phyloP scores from a whole-genome alignment of 2,888 invertebrate species.

The Ganaspis brasiliensis region DNA sequence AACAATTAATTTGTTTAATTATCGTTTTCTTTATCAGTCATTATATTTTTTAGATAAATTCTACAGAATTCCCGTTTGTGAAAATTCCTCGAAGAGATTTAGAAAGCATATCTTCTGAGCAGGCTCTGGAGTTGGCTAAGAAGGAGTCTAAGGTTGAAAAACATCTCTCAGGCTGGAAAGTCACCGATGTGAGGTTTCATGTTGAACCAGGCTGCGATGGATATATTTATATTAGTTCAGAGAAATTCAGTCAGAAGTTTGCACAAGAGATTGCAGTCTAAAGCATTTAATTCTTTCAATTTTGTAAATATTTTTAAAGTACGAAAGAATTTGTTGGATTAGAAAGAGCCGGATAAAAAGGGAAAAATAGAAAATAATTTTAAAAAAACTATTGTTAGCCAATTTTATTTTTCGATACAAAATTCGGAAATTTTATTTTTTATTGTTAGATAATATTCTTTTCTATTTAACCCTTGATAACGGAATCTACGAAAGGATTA shows the following conservation, averaged over 20 bases:
- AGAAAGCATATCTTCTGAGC: slow-evolving; percentile 44
- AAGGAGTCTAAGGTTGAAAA: slow-evolving; percentile 45
- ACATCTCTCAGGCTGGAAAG: slow-evolving; percentile 26
- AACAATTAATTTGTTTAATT: no score
- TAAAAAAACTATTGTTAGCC: not conserved
- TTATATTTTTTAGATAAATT: slow-evolving; percentile 47
- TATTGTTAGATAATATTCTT: no score
- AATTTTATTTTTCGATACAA: no score
- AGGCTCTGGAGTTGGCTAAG: slow-evolving; percentile 45
- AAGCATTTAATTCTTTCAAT: not conserved
- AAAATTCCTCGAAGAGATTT: slow-evolving; percentile 44
- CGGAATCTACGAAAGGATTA: no score
- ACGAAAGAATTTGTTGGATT: no score
- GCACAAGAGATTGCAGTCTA: slow-evolving; percentile 42
- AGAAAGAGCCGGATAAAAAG: no score
- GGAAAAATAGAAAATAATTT: no score
- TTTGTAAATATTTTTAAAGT: slow-evolving; percentile 17
- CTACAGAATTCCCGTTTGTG: slow-evolving; percentile 39
- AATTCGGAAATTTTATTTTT: no score
- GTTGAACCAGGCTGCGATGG: slow-evolving; percentile 39
- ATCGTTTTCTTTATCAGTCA: no score
- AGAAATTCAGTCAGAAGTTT: slow-evolving; percentile 42
- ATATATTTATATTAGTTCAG: slow-evolving; percentile 42
- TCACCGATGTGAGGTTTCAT: slow-evolving; percentile 46
- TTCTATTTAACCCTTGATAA: no score